A percentile compares a stretch with the other conserved stretches of the same genome.
These are phyloP conservation scores for Cryptocephalus moraei DNA, from an alignment of 2,888 invertebrate genomes.

Conservation along the genomic window DNA sequence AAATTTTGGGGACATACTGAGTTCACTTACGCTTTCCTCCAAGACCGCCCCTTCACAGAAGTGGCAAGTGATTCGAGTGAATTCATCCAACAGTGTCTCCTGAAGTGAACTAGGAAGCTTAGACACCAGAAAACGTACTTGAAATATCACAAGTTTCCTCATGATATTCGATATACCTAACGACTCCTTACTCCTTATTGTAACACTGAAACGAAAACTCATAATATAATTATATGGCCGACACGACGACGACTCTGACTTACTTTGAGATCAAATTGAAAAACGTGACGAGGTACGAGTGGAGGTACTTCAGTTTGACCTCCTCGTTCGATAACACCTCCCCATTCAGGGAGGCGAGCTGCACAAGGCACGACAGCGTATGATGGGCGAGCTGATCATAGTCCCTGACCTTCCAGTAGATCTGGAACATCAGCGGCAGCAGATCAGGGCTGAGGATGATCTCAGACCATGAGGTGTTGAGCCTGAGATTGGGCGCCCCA, in stretches of 20 bases:
- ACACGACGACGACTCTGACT: slow-evolving; percentile 9
- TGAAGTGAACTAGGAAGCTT: slow-evolving; percentile 41
- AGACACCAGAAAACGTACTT: slow-evolving; percentile 41
- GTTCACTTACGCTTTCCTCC: slow-evolving; percentile 50
- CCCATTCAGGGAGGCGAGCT: slow-evolving; percentile 62
- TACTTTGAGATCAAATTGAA: slow-evolving; percentile 49
- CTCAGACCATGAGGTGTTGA: slow-evolving; percentile 61
- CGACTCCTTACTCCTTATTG: slow-evolving; percentile 54
- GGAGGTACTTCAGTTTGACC: slow-evolving; percentile 45
- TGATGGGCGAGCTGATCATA: slow-evolving; percentile 66
- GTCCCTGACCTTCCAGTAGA: slow-evolving; percentile 72
- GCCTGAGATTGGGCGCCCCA: slow-evolving; percentile 48
- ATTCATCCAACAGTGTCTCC: slow-evolving; percentile 48
- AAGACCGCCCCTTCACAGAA: slow-evolving; percentile 54
- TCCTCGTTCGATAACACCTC: slow-evolving; percentile 39
- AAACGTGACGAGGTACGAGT: slow-evolving; percentile 49
- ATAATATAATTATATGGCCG: too few species aligned
- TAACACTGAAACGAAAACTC: slow-evolving; percentile 38
- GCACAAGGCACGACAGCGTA: slow-evolving; percentile 72
- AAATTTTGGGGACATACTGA: too few species aligned
- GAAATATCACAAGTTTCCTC: slow-evolving; percentile 50
- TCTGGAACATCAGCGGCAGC: slow-evolving; percentile 68
- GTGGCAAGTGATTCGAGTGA: slow-evolving; percentile 51
- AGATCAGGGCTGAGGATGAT: slow-evolving; percentile 65
- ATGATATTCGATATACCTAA: slow-evolving; percentile 58